Percentiles rank a stretch among this genome's conserved stretches.
These are phyloP conservation scores for Heliconius congener DNA, from an alignment of 1,140 invertebrate species.

Conservation along the genomic window DNA sequence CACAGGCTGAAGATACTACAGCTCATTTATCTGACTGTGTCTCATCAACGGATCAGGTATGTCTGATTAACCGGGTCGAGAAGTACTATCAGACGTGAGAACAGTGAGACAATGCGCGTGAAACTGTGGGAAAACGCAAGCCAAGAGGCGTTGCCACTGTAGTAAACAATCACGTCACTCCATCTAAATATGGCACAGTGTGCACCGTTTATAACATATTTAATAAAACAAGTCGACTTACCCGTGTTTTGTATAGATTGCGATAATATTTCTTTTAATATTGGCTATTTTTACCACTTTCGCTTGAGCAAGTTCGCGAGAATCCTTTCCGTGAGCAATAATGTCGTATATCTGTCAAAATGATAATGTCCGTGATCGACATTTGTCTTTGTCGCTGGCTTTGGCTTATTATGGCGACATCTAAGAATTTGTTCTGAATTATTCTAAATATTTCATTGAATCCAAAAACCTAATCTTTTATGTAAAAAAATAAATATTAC, in stretches of 20 bases:
- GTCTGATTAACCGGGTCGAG: constrained; percentile 34
- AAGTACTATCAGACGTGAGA: constrained; percentile 66
- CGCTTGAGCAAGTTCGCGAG: constrained; percentile 58
- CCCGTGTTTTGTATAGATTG: constrained; percentile 44
- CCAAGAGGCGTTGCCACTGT: constrained; percentile 79
- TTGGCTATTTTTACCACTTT: constrained; percentile 44
- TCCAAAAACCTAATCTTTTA: not conserved
- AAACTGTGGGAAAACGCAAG: constrained; percentile 71
- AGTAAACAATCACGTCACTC: constrained; percentile 81
- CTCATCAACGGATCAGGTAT: constrained; percentile 17
- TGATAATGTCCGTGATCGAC: constrained; percentile 22
- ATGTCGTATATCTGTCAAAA: constrained; percentile 34
- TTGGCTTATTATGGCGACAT: not conserved
- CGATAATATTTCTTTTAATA: constrained; percentile 39
- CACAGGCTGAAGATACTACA: constrained; percentile 13
- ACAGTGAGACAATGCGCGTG: constrained; percentile 69
- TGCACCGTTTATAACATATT: constrained; percentile 37
- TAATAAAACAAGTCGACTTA: constrained; percentile 51
- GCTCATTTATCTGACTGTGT: constrained; percentile 39
- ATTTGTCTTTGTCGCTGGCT: constrained; percentile 15
- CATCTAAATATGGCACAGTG: constrained; percentile 59
- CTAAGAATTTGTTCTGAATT: not conserved
- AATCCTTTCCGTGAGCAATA: constrained; percentile 28
- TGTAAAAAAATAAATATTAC: no score
- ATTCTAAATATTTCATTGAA: not conserved